Evolutionary conservation across 2,113 vertebrate species (phyloP), one percentile per base, ranked within the genome.

Genomic region (Isichthys henryi): DNA sequence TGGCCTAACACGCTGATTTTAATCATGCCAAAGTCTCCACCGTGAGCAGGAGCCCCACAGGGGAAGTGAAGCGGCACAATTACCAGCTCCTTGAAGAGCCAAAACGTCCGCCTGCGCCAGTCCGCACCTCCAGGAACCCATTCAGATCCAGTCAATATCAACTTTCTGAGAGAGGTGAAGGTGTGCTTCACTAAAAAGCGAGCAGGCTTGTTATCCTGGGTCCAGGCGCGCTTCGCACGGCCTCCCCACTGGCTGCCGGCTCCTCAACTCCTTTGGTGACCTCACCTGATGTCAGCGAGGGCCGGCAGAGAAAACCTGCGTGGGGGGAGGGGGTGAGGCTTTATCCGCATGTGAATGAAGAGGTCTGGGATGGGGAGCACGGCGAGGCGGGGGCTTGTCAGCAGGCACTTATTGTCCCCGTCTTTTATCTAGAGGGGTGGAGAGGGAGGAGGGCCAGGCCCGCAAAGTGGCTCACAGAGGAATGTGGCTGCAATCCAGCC

Each of bases 301-400:
- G 94, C 93, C 91, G 90, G 89, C 45, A 91, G 94, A 89, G 93
- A 91, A 84, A 3, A 3, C 21, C 45, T 46, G 39, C 2, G 87
- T 89, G 90, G 89, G 91, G 17, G 27, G 70, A n/a, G n/a, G 9
- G 49, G 66, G 88, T 91, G 50, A 45, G 77, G 92, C 93, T 95
- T 97, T 96, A 95, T 96, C 94, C 94, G 94, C 91, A 90, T 93
- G 92, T 95, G 95, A 97, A 97, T 96, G 93, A 94, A 94, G 95
- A 94, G 93, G 93, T 93, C 92, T 92, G 90, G 93, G 92, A 94
- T 94, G 95, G 95, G 93, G 92, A 92, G 91, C 94, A 90, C 89
- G 91, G 95, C 93, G 91, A 48, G 50, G 88, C 80, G 39, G 85
- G 90, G 91, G 93, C 94, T 95, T 92, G 92, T 93, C 94, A 95